Conservation (phyloP, 2,888 invertebrate genomes). For the Heliconius erato region DNA sequence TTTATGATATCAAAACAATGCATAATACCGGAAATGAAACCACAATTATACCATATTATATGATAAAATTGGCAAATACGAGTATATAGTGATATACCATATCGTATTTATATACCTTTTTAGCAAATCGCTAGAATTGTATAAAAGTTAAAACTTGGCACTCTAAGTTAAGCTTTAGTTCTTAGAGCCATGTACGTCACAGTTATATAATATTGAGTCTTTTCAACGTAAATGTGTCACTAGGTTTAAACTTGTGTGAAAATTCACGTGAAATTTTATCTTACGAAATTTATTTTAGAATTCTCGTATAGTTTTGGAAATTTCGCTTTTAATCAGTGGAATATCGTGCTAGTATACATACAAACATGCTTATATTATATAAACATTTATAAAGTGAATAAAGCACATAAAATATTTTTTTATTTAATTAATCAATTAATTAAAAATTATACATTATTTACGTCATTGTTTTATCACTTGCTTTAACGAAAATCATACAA, state of each 20-base stretch:
- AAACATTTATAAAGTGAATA: too few relatives aligned
- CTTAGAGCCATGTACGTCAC: constrained; percentile 3
- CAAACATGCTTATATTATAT: too few relatives aligned
- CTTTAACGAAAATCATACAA: not conserved
- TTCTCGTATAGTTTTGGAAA: not conserved
- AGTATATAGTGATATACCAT: not conserved
- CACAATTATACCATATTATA: too few relatives aligned
- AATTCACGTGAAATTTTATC: not conserved
- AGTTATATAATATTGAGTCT: constrained; percentile 12
- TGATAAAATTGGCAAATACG: not conserved
- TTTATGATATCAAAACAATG: not conserved
- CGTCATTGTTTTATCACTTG: not conserved
- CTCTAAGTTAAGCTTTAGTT: constrained; percentile 13
- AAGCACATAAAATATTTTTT: too few relatives aligned
- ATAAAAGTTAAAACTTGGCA: constrained; percentile 18
- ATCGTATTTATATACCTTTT: constrained; percentile 2
- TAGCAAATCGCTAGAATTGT: not conserved
- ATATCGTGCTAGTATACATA: too few relatives aligned
- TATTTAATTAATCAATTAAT: too few relatives aligned
- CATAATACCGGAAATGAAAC: too few relatives aligned
- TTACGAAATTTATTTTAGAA: not conserved
- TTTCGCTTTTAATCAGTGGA: not conserved
- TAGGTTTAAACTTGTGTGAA: not conserved
- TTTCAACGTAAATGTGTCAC: constrained; percentile 16
- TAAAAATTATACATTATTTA: too few relatives aligned